Percentiles rank a stretch among this genome's conserved stretches.
Evolutionary conservation across 2,888 invertebrate genomes (phyloP).

Genomic region (Oxycera nigricornis): DNA sequence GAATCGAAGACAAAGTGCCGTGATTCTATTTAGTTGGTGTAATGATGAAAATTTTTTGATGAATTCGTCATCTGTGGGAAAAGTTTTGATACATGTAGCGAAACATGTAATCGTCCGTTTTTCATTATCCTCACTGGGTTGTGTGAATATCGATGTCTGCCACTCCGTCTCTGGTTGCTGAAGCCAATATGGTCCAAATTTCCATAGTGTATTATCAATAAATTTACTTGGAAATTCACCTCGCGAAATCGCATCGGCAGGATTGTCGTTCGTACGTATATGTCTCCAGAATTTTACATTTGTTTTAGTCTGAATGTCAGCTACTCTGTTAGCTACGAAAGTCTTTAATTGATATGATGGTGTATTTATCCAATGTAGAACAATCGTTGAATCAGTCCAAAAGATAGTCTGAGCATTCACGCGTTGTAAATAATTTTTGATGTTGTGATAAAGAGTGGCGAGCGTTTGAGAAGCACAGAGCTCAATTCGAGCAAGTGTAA

Average conservation of each 20-base stretch:
- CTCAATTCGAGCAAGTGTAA: conserved; percentile 3
- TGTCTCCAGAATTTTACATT: conserved; percentile 39
- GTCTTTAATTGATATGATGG: not conserved
- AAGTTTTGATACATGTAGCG: not conserved
- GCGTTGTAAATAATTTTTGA: too few species aligned
- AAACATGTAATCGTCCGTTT: not conserved
- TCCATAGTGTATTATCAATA: conserved; percentile 40
- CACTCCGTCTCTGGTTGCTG: not conserved
- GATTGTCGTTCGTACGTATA: conserved; percentile 3
- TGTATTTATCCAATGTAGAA: conserved; percentile 1
- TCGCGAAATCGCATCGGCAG: conserved; percentile 24
- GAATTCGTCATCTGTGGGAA: not conserved
- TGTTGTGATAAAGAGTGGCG: too few species aligned
- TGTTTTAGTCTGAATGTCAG: not conserved
- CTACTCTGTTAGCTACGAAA: not conserved
- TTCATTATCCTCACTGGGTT: not conserved
- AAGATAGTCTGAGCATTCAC: not conserved
- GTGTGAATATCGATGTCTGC: not conserved
- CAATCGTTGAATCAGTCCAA: not conserved
- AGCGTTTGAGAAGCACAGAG: too few species aligned
- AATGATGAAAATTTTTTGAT: not conserved
- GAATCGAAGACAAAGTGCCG: not conserved
- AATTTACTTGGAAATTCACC: too few species aligned
- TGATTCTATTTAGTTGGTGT: not conserved
- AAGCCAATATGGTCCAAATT: conserved; percentile 41